Percentiles rank a stretch among this genome's conserved stretches.
phyloP scores from a whole-genome alignment of 2,797 vertebrate species.

The Enteromius argenteus region DNA sequence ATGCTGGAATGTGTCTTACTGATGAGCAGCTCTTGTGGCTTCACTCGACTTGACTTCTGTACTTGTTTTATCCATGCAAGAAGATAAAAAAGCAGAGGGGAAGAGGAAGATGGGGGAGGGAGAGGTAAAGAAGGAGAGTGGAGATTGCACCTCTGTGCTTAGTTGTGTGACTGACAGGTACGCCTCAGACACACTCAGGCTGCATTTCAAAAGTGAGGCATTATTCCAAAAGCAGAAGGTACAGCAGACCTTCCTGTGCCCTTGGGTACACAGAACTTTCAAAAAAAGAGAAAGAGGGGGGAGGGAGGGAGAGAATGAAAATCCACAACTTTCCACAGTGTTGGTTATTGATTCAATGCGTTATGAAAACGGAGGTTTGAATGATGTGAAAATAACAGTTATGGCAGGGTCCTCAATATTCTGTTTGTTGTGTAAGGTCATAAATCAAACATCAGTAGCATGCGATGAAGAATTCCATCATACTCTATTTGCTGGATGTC shows the following conservation, averaged over 20 bases:
- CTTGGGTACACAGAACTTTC: conserved; percentile 48
- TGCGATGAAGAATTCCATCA: conserved; percentile 40
- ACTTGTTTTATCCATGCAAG: conserved; percentile 18
- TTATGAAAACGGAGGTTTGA: conserved; percentile 51
- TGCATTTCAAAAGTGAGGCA: conserved; percentile 55
- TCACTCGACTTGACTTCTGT: conserved; percentile 3
- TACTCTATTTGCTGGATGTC: conserved; percentile 33
- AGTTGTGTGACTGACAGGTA: conserved; percentile 59
- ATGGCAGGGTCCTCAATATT: conserved; percentile 44
- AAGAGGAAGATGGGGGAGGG: not conserved
- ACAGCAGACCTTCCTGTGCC: conserved; percentile 48
- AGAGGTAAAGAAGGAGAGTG: conserved; percentile 18
- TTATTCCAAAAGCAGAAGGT: conserved; percentile 52
- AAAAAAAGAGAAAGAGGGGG: conserved; percentile 13
- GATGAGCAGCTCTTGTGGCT: conserved; percentile 25
- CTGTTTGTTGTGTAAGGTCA: conserved; percentile 32
- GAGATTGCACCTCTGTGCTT: conserved; percentile 41
- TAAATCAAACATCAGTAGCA: conserved; percentile 46
- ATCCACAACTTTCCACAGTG: conserved; percentile 47
- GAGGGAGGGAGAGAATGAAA: conserved; percentile 34
- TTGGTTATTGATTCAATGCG: conserved; percentile 51
- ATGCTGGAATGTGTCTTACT: conserved; percentile 4
- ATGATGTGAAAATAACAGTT: conserved; percentile 45
- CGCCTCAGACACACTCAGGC: conserved; percentile 28
- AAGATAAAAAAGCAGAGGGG: not conserved